Base-by-base conservation (phyloP, 2,888 invertebrate species). In the Cistogaster globosa region DNA sequence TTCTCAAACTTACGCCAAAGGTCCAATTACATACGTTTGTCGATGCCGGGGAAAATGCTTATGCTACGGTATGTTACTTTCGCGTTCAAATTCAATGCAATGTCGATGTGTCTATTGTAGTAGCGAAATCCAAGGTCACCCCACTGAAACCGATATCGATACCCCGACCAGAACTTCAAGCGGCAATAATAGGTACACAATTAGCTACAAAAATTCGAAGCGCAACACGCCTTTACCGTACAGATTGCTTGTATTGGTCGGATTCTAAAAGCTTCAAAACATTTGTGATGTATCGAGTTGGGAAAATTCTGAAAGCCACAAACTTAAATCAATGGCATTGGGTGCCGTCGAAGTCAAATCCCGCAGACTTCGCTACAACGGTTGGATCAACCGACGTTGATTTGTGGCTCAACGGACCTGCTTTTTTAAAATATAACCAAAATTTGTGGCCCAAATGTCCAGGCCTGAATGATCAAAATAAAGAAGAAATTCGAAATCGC, bases 281-380 rank as follows among this genome's bases (percentile, higher is more conserved):
- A 6, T 86, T 79, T 5, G 81, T 87, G 0, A 84, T 86, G 76
- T 65, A 74, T 65, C 53, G 87, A 16, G 77, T 85, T 8, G 85
- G 77, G 0, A 84, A 86, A 45, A 75, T 86, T n/a, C 20, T 83
- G n/a, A 85, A 87, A 55, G 18, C 63, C 3, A 69, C 86, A 38
- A 32, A 67, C 26, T 11, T 51, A 18, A 51, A 0, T 2, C 79
- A 84, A 26, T 83, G 82, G 83, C 53, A 60, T 16, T 86, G 82
- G 57, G 57, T 57, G 2, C 22, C 22, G 12, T 57, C 57, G 2
- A 86, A 83, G 51, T 55, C 55, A 22, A 86, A 86, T 51, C 71
- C 81, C 12, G 86, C 83, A 0, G 87, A 87, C 16, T 55, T 77
- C 2, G 85, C 83, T 0, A 87, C 87, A 32, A 85, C 85, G 18